Evolutionary conservation across 1,140 invertebrate genomes (phyloP).

Genomic region (Diuraphis noxia): DNA sequence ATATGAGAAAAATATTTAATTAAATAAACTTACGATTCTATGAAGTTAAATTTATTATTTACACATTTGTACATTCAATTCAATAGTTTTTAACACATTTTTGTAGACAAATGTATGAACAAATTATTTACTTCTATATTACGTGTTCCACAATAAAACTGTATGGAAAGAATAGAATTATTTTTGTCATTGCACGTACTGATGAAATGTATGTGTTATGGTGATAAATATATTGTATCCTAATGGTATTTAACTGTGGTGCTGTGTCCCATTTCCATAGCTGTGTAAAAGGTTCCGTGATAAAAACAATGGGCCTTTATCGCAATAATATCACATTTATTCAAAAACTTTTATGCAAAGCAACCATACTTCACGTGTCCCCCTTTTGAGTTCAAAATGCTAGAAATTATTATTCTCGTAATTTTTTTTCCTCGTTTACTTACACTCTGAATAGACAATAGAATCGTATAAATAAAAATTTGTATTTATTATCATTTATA

Average conservation of each 20-base stretch:
- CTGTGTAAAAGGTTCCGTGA: background rate
- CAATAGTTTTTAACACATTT: background rate
- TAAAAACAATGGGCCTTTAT: constrained; percentile 7
- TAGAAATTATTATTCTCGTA: background rate
- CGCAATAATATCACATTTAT: background rate
- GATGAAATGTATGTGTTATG: background rate
- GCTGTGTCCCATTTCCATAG: background rate
- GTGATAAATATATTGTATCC: constrained; percentile 5
- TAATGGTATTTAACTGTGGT: background rate
- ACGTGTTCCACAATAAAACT: background rate
- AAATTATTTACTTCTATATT: background rate
- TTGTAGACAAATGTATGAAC: background rate
- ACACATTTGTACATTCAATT: background rate
- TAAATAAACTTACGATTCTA: background rate
- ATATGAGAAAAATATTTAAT: background rate
- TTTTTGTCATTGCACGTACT: background rate
- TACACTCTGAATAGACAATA: background rate
- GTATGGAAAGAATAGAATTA: background rate
- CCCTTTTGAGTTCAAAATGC: background rate
- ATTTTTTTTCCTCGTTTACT: background rate
- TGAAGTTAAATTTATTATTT: background rate
- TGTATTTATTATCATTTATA: background rate
- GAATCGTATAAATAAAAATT: background rate
- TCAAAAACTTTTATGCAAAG: constrained; percentile 18
- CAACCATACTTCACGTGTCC: background rate